Conservation (phyloP, 30 jellyfish, hydroid and myxozoan genomes). For the Turritopsis rubra region DNA sequence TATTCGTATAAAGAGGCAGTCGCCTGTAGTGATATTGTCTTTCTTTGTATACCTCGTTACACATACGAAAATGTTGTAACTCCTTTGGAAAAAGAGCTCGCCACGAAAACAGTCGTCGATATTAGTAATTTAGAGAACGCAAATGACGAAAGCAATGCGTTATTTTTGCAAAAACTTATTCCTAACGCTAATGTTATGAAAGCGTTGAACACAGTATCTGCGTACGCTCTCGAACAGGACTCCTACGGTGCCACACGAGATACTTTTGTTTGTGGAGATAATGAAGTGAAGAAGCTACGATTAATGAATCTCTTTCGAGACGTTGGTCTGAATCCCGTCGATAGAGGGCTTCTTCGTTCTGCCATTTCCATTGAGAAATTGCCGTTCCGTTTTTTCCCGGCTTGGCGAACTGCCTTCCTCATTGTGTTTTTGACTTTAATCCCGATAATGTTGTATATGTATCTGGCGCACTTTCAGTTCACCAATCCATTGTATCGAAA, state of each 20-base stretch:
- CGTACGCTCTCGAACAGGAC: constrained; percentile 64
- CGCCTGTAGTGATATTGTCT: constrained; percentile 32
- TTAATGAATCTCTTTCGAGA: constrained; percentile 49
- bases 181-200: constrained; percentile 45
- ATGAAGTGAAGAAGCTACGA: constrained; percentile 8
- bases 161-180: constrained; percentile 35
- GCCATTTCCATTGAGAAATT: constrained; percentile 46
- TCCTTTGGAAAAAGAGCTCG: constrained; percentile 15
- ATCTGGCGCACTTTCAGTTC: constrained; percentile 21
- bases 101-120: constrained; percentile 53
- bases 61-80: constrained; percentile 32
- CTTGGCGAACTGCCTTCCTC: constrained; percentile 47
- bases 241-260: constrained; percentile 54
- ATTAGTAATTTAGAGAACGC: constrained; percentile 47
- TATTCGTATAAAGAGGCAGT: constrained; percentile 38
- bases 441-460: constrained; percentile 16
- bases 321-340: constrained; percentile 63
- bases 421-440: constrained; percentile 27
- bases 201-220: constrained; percentile 76
- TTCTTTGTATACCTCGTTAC: constrained; percentile 39
- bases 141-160: constrained; percentile 52
- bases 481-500: constrained; percentile 9
- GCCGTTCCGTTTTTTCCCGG: constrained; percentile 64
- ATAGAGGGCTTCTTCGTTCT: constrained; percentile 62
- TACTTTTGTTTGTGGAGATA: constrained; percentile 45